Evolutionary conservation across 2,888 invertebrate species (phyloP), one percentile per base, ranked within the genome.

Genomic region (Hofmannophila pseudospretella): DNA sequence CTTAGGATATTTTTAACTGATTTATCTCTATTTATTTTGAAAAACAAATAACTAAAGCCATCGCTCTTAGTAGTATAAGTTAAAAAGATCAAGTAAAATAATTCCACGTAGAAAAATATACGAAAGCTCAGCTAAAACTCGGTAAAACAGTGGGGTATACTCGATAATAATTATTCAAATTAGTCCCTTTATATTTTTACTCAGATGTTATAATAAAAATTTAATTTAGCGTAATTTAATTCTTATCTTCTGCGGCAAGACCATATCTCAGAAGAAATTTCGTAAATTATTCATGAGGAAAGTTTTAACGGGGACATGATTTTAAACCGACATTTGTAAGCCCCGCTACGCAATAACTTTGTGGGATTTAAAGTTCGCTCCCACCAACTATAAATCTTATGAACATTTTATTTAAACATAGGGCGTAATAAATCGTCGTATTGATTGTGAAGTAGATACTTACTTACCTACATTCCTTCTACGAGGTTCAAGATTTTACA

Each of bases 271-370:
- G 79, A 76, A 78, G 75, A 78, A 80, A 74, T 80, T 84, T 77
- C 59, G 79, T 84, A 82, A 85, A 85, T 84, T 84, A 85, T 85
- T 85, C 84, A 85, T 84, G 81, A 81, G 74, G 66, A 80, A 82
- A 85, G 78, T 84, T 85, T 81, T 77, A 81, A 80, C 76, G 67
- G 77, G 71, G 76, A 80, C 82, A 81, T 81, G 81, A 77, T 82
- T 82, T 81, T 82, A 76, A 82, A 76, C 75, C 78, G 70, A 78
- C 81, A 78, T 81, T 84, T 79, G 81, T 82, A 79, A 80, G 77
- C 74, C 65, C 60, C 51, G 62, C 56, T 57, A 58, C 61, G 71
- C 65, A 64, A 67, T 74, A 64, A 70, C 63, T 75, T 62, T 45
- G 47, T 45, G 44, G 55, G 62, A 58, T 58, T 68, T 64, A 50